Conservation (phyloP, 2,113 vertebrate species). For the Entelurus aequoreus region DNA sequence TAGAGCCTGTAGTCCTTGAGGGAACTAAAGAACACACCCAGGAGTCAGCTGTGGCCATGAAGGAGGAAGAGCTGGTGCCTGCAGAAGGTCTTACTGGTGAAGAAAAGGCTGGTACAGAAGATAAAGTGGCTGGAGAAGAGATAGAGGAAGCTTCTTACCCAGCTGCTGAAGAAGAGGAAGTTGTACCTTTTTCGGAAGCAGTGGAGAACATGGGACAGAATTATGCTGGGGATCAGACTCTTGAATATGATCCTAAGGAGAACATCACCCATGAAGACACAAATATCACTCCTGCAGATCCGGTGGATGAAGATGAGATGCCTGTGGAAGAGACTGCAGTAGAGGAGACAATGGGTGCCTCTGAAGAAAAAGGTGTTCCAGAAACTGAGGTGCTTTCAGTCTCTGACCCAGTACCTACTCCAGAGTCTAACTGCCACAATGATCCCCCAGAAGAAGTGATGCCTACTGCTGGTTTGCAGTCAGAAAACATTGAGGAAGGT, state of each 20-base stretch:
- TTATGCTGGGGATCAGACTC: conserved; percentile 8
- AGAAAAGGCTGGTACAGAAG: conserved; percentile 14
- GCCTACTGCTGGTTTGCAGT: conserved; percentile 17
- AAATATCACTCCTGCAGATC: conserved; percentile 5
- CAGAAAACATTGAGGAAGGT: conserved; percentile 6
- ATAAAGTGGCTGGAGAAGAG: conserved; percentile 18
- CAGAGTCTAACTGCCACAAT: conserved; percentile 33
- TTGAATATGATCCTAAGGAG: conserved; percentile 7
- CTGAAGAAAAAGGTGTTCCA: conserved; percentile 14
- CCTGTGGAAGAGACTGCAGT: conserved; percentile 3
- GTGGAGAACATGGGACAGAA: conserved; percentile 6
- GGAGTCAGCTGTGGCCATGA: neutral
- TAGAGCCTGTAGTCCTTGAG: neutral
- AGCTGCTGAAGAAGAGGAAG: conserved; percentile 3
- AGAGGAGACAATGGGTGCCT: neutral
- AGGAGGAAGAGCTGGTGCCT: conserved; percentile 19
- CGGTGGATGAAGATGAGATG: conserved; percentile 9
- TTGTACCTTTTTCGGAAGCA: conserved; percentile 10
- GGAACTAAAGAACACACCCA: conserved; percentile 10
- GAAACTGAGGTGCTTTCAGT: conserved; percentile 30
- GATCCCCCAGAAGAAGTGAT: conserved; percentile 14
- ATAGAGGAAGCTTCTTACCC: conserved; percentile 9
- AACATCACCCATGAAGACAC: neutral
- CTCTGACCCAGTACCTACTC: conserved; percentile 23
- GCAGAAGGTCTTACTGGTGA: conserved; percentile 9